Evolutionary conservation across 2,888 invertebrate genomes (phyloP).

Genomic region (Microctonus hyperodae): DNA sequence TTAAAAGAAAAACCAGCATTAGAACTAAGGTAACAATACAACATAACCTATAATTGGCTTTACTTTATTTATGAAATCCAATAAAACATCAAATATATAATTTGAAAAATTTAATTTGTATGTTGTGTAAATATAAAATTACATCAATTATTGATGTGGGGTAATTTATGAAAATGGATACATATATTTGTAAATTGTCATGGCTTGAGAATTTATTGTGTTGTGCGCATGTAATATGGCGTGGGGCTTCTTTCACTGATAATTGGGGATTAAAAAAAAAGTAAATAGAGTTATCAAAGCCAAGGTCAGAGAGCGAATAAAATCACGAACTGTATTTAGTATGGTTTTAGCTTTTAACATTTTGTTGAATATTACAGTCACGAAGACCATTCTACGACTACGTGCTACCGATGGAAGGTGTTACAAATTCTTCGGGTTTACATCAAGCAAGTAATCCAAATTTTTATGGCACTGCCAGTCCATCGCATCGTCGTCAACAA

Average conservation of each 20-base stretch:
- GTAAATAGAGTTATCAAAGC: slow-evolving; percentile 3
- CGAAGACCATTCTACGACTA: slow-evolving; percentile 55
- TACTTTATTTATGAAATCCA: too few relatives aligned
- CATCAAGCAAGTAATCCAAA: slow-evolving; percentile 45
- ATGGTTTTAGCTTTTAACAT: slow-evolving; percentile 9
- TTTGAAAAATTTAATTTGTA: neutral
- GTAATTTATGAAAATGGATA: neutral
- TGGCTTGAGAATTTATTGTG: slow-evolving; percentile 14
- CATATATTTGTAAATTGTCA: neutral
- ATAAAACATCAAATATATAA: slow-evolving; percentile 16
- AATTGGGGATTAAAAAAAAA: slow-evolving; percentile 28
- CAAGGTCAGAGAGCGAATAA: slow-evolving; percentile 17
- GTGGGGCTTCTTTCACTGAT: slow-evolving; percentile 25
- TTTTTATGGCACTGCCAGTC: slow-evolving; percentile 54
- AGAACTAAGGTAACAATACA: slow-evolving; percentile 47
- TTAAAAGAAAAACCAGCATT: slow-evolving; percentile 50
- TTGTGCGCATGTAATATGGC: slow-evolving; percentile 10
- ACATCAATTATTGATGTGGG: neutral
- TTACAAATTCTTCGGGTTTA: slow-evolving; percentile 27
- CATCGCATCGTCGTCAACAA: slow-evolving; percentile 36
- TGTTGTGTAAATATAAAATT: neutral
- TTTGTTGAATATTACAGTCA: slow-evolving; percentile 41
- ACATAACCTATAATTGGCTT: neutral
- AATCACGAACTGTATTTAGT: neutral
- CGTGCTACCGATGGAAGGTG: slow-evolving; percentile 45